Evolutionary conservation across 2,113 vertebrate species (phyloP).

Genomic region (Tyto alba): DNA sequence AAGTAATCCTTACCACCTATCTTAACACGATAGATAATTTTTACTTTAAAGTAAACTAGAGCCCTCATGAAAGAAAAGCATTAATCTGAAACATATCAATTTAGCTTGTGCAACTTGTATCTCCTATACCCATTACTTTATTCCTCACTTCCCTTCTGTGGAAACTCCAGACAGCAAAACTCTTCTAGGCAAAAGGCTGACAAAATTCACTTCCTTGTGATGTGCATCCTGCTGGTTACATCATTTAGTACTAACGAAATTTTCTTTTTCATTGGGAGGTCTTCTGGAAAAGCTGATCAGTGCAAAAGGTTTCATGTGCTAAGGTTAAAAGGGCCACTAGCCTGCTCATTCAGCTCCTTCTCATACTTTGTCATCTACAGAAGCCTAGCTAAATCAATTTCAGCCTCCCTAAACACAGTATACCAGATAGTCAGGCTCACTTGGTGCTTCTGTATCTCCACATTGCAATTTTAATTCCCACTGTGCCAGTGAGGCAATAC

Average conservation of each 20-base stretch:
- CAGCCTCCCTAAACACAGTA: background rate
- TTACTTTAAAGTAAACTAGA: conserved; percentile 27
- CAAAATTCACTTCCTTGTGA: background rate
- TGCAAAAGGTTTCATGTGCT: background rate
- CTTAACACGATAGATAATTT: background rate
- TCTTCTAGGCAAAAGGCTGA: background rate
- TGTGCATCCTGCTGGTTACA: background rate
- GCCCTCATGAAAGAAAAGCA: conserved; percentile 14
- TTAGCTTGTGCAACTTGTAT: background rate
- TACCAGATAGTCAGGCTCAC: background rate
- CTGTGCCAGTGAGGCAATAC: background rate
- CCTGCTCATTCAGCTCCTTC: conserved; percentile 19
- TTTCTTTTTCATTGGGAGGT: background rate
- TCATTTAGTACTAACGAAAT: background rate
- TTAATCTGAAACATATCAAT: conserved; percentile 8
- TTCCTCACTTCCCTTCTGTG: background rate
- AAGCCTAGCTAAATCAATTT: background rate
- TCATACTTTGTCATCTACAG: background rate
- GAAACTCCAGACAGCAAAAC: background rate
- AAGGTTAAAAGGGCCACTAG: background rate
- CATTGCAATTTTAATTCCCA: background rate
- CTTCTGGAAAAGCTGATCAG: conserved; percentile 15
- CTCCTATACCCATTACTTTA: background rate
- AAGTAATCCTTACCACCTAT: background rate
- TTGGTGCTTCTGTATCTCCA: background rate